phyloP scores from a whole-genome alignment of 1,140 invertebrate species.

The Hylyphantes graminicola region DNA sequence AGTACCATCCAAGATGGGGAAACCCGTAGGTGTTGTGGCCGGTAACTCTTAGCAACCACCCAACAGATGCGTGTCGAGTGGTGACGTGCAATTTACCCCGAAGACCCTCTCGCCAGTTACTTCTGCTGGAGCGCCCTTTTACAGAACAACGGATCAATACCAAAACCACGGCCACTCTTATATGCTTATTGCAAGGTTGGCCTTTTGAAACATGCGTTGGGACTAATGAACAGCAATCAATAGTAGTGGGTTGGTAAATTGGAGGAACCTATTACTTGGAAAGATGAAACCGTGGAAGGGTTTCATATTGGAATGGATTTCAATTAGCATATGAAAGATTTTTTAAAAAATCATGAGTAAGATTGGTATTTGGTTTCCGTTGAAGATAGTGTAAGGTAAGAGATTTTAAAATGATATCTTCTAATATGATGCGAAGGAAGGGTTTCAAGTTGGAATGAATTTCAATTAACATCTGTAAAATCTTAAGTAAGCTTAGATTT shows the following conservation, averaged over 20 bases:
- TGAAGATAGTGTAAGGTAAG: too few species aligned
- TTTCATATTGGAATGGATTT: too few species aligned
- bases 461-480: too few species aligned
- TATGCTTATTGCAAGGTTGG: neutral
- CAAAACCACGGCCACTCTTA: neutral
- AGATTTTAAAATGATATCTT: too few species aligned
- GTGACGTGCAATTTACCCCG: slow-evolving; percentile 44
- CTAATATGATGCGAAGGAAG: too few species aligned
- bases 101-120: slow-evolving; percentile 23
- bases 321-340: too few species aligned
- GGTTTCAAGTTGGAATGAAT: too few species aligned
- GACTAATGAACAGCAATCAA: neutral
- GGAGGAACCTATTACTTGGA: neutral
- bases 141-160: neutral
- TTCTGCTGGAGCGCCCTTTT: neutral
- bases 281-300: too few species aligned
- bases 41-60: slow-evolving; percentile 47
- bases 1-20: too few species aligned
- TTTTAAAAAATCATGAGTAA: too few species aligned
- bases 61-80: slow-evolving; percentile 26
- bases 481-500: too few species aligned
- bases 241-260: neutral
- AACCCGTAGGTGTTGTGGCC: slow-evolving; percentile 40
- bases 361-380: too few species aligned
- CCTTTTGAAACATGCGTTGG: neutral